phyloP scores from a whole-genome alignment of 2,113 vertebrate species.

The Suncus etruscus region DNA sequence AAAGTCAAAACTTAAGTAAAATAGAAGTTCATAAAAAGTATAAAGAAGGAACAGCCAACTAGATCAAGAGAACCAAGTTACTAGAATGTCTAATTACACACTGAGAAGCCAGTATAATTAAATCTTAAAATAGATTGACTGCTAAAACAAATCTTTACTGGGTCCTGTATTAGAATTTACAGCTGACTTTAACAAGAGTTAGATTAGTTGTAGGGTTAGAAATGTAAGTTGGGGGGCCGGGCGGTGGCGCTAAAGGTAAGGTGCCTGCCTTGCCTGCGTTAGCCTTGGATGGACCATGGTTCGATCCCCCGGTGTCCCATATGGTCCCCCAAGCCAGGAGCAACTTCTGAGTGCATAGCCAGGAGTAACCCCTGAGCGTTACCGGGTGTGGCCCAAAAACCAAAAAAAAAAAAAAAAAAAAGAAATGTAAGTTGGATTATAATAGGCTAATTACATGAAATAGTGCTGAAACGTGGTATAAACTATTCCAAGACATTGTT shows the following conservation, averaged over 20 bases:
- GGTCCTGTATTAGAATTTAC: neutral
- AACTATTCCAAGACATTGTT: neutral
- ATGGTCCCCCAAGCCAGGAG: too few relatives aligned
- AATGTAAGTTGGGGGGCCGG: neutral
- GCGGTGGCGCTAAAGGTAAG: too few relatives aligned
- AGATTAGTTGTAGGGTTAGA: neutral
- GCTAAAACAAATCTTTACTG: neutral
- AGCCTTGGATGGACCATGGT: too few relatives aligned
- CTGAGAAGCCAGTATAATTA: neutral
- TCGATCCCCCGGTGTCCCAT: too few relatives aligned
- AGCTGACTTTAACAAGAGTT: neutral
- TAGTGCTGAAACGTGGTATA: neutral
- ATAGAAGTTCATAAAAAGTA: neutral
- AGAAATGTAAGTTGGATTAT: conserved; percentile 6
- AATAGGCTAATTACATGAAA: neutral
- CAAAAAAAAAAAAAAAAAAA: too few relatives aligned
- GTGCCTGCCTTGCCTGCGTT: too few relatives aligned
- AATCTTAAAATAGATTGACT: neutral
- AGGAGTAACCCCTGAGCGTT: too few relatives aligned
- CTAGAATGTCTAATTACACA: neutral
- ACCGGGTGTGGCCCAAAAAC: too few relatives aligned
- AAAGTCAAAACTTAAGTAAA: neutral
- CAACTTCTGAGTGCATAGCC: too few relatives aligned
- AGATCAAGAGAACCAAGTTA: neutral
- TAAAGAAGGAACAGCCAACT: neutral